phyloP scores from a whole-genome alignment of 37 sponge, comb jelly and placozoan species.

The Petrosia ficiformis region DNA sequence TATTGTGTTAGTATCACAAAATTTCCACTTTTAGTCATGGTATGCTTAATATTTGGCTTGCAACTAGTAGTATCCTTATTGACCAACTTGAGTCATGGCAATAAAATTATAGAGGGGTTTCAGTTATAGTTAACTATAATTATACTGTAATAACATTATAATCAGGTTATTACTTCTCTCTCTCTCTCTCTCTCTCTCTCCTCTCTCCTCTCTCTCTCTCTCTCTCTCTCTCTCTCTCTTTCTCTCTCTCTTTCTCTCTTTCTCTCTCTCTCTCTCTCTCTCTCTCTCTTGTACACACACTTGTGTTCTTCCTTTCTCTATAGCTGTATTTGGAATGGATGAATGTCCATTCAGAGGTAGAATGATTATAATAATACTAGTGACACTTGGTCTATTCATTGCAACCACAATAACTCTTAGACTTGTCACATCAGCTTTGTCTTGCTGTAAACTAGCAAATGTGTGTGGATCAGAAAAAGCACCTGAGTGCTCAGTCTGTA shows the following conservation, averaged over 20 bases:
- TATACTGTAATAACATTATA: background rate
- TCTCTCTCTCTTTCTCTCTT: background rate
- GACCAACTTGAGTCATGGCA: too few species aligned
- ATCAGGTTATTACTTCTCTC: conserved; percentile 7
- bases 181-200: conserved; percentile 10
- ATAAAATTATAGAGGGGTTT: too few species aligned
- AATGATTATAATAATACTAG: conserved; percentile 4
- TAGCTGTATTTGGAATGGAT: conserved; percentile 8
- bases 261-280: background rate
- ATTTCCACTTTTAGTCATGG: too few species aligned
- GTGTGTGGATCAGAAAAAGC: background rate
- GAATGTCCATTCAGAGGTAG: background rate
- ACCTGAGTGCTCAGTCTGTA: background rate
- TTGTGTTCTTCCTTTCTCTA: background rate
- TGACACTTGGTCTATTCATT: conserved; percentile 20
- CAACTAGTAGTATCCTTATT: too few species aligned
- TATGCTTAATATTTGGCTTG: too few species aligned
- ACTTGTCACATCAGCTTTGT: conserved; percentile 19
- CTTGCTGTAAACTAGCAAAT: conserved; percentile 33
- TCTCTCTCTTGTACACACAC: background rate
- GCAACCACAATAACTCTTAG: conserved; percentile 7
- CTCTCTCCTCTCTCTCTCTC: conserved; percentile 4
- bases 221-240: background rate
- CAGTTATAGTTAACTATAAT: background rate
- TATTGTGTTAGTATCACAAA: too few species aligned